Percentiles rank a stretch among this genome's conserved stretches.
phyloP scores from a whole-genome alignment of 30 jellyfish, hydroid and myxozoan species.

The Chrysaora quinquecirrha region DNA sequence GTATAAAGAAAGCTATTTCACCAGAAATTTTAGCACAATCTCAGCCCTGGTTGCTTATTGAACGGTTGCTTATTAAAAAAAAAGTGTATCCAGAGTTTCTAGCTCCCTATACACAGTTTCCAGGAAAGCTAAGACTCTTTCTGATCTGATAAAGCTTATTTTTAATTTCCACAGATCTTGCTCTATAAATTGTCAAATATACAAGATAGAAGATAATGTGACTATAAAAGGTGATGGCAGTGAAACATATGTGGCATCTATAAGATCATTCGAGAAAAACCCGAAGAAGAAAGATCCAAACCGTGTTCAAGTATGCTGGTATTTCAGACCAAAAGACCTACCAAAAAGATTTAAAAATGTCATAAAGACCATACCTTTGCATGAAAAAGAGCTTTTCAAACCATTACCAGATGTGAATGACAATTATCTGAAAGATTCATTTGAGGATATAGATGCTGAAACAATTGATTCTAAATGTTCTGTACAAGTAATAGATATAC shows the following conservation, averaged over 20 bases:
- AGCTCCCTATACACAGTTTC: too few relatives aligned
- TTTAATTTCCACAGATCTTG: conserved; percentile 57
- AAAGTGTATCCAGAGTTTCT: too few relatives aligned
- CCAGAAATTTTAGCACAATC: too few relatives aligned
- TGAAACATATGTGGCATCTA: conserved; percentile 50
- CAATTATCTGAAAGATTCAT: neutral
- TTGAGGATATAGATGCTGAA: conserved; percentile 93
- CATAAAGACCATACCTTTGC: neutral
- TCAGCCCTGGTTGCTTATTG: too few relatives aligned
- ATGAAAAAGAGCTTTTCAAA: conserved; percentile 35
- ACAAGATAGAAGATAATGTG: conserved; percentile 40
- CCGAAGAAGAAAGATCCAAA: conserved; percentile 36
- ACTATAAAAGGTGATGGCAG: conserved; percentile 62
- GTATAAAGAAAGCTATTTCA: too few relatives aligned
- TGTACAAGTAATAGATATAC: neutral
- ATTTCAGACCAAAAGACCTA: conserved; percentile 47
- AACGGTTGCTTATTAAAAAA: too few relatives aligned
- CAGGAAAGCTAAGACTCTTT: too few relatives aligned
- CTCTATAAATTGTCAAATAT: conserved; percentile 28
- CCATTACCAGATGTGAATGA: conserved; percentile 33
- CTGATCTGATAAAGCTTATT: too few relatives aligned
- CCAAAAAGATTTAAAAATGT: conserved; percentile 41
- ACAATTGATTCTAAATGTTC: conserved; percentile 45
- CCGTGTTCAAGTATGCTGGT: conserved; percentile 81
- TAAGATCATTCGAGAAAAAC: conserved; percentile 31